Evolutionary conservation across 1,140 invertebrate genomes (phyloP).

Genomic region (Magallana gigas): DNA sequence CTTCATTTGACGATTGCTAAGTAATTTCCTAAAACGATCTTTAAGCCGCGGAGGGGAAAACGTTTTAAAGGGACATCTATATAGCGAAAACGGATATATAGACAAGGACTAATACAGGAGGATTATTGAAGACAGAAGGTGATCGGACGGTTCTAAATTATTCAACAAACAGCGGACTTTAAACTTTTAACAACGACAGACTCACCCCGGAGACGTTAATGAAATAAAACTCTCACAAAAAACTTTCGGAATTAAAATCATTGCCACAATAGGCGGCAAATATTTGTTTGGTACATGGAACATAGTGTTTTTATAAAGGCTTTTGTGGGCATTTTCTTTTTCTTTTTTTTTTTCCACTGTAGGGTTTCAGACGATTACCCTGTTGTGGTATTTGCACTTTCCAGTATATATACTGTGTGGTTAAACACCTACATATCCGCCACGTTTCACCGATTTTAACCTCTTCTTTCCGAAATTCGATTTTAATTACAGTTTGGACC

Average conservation of each 20-base stretch:
- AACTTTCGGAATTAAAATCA: constrained; percentile 21
- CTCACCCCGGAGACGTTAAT: constrained; percentile 22
- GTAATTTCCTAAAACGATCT: constrained; percentile 12
- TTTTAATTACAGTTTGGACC: constrained; percentile 9
- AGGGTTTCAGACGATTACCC: not conserved
- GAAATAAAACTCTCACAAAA: constrained; percentile 26
- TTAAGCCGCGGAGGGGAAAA: not conserved
- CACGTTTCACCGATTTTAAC: constrained; percentile 24
- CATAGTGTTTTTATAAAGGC: constrained; percentile 7
- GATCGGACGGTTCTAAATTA: not conserved
- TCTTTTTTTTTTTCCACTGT: not conserved
- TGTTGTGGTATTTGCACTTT: constrained; percentile 20
- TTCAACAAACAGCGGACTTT: not conserved
- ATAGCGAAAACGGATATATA: constrained; percentile 16
- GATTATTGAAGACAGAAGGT: not conserved
- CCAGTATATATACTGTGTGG: not conserved
- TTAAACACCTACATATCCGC: constrained; percentile 22
- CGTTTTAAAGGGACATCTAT: constrained; percentile 31
- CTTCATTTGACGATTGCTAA: constrained; percentile 14
- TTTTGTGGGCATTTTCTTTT: constrained; percentile 20
- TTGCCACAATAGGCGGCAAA: constrained; percentile 11
- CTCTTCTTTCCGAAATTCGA: not conserved
- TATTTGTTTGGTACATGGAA: not conserved
- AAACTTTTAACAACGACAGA: not conserved
- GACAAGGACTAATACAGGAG: not conserved